A percentile compares a stretch with the other conserved stretches of the same genome.
Conservation (phyloP, 2,888 invertebrate genomes). For the Anoncus sp. region DNA sequence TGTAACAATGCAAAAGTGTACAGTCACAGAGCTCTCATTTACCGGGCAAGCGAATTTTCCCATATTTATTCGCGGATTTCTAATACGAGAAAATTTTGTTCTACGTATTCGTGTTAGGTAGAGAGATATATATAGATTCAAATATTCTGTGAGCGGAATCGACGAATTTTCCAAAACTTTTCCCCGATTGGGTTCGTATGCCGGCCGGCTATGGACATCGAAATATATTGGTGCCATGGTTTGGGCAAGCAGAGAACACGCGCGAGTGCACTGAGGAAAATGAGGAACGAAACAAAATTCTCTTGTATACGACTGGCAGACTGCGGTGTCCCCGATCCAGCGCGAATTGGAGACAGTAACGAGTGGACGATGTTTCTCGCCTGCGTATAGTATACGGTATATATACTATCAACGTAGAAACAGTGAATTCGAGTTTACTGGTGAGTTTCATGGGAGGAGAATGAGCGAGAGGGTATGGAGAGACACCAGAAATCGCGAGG, state of each 20-base stretch:
- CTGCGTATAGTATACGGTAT: constrained; percentile 20
- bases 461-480: constrained; percentile 14
- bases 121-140: not conserved
- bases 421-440: constrained; percentile 28
- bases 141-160: constrained; percentile 19
- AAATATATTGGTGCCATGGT: constrained; percentile 39
- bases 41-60: not conserved
- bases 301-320: constrained; percentile 38
- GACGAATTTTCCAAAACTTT: constrained; percentile 48
- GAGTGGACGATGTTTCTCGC: constrained; percentile 47
- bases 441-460: constrained; percentile 13
- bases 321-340: constrained; percentile 54
- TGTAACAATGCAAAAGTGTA: too few species aligned
- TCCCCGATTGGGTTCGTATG: constrained; percentile 36
- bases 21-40: too few species aligned
- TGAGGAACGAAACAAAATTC: constrained; percentile 57
- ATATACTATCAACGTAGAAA: constrained; percentile 10
- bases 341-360: constrained; percentile 44
- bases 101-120: not conserved
- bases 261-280: constrained; percentile 49
- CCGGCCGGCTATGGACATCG: constrained; percentile 15
- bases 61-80: not conserved
- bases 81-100: not conserved
- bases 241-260: constrained; percentile 24
- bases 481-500: constrained; percentile 30